Base-by-base conservation (phyloP, 1,140 invertebrate genomes). In the Cydia amplana region DNA sequence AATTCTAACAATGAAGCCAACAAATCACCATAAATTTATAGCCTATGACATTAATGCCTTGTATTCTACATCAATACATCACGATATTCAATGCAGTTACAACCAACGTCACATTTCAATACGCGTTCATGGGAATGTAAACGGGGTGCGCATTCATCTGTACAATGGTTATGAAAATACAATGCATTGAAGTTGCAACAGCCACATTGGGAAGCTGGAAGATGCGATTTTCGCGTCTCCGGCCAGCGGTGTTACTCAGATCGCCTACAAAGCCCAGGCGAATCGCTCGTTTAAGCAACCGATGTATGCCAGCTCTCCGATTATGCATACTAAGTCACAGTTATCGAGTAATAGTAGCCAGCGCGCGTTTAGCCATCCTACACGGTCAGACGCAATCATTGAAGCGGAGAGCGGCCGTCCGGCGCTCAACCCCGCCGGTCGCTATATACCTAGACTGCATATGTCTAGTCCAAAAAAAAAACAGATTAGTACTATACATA, bases 131-230 rank as follows among this genome's bases (percentile, higher is more conserved):
- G 14, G 51, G 49, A 74, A 60, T 36, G 28, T 74, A 74, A 74
- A 60, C 73, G 49, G 25, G 49, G 18, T 28, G 23, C 28, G 28
- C 7, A 74, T 60, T 74, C 46, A 74, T 40, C 49, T 60, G 73
- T 36, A 74, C 73, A 74, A 74, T 60, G 28, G 51, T 55, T 55
- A 23, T 20, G 28, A 55, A 55, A 55, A 74, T 23, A 60, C 73
- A 74, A 74, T 74, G n/a, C 49, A 51, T 36, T 70, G 32, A 43
- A 70, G 36, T 70, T 40, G 65, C 16, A 32, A 70, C 9, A 70
- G 32, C 7, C 36, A 18, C 4, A 12, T 4, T 36, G 64, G 23
- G 32, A 32, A 20, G 65, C 28, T 70, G 65, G 32, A 43, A 36
- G 65, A 70, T 36, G 65, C 65, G 65, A 32, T 36, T 70, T 65